Conservation (phyloP, 2,888 invertebrate species). For the Yponomeuta malinellus region DNA sequence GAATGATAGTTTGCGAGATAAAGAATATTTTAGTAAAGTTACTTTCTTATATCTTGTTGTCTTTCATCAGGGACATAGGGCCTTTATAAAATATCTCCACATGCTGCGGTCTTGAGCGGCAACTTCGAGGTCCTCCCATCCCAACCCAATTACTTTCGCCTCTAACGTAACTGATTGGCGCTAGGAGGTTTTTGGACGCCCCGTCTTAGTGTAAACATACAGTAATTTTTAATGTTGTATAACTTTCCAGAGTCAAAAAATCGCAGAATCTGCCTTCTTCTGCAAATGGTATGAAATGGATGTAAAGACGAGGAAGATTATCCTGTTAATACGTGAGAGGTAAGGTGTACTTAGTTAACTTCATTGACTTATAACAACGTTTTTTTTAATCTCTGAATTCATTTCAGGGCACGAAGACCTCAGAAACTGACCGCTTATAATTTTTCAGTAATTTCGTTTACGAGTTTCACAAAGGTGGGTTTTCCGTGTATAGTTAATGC, state of each 20-base stretch:
- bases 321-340: constrained; percentile 49
- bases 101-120: too few species aligned
- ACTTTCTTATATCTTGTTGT: too few species aligned
- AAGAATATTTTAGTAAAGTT: too few species aligned
- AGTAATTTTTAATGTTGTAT: not conserved
- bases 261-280: constrained; percentile 45
- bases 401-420: constrained; percentile 34
- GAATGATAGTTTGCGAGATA: too few species aligned
- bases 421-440: constrained; percentile 55
- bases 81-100: too few species aligned
- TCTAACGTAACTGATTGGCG: not conserved
- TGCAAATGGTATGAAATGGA: constrained; percentile 56
- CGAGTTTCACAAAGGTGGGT: constrained; percentile 54
- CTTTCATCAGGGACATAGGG: too few species aligned
- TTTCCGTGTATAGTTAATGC: not conserved
- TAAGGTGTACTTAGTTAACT: not conserved
- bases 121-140: too few species aligned
- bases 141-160: not conserved
- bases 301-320: constrained; percentile 39
- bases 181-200: not conserved
- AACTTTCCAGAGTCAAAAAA: constrained; percentile 41
- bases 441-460: constrained; percentile 54
- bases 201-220: not conserved
- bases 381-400: not conserved
- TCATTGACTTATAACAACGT: not conserved